A percentile compares a stretch with the other conserved stretches of the same genome.
These are phyloP conservation scores for Trematocara marginatum DNA, from an alignment of 2,113 vertebrate genomes.

Conservation along the genomic window DNA sequence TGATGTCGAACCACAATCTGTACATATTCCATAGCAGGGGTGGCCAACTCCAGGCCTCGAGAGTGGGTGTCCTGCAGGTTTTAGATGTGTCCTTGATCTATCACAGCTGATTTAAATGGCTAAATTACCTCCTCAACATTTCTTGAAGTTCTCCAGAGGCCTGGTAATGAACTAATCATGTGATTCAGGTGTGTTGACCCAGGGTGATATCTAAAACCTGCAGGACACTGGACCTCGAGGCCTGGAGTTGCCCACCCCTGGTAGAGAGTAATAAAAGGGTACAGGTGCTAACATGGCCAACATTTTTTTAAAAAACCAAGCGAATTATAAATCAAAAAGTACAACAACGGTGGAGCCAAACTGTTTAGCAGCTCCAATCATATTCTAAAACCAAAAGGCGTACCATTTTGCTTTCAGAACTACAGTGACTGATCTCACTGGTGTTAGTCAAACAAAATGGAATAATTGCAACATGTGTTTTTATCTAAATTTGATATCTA, in stretches of 20 bases:
- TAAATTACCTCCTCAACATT: background rate
- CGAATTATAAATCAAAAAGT: background rate
- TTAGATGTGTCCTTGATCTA: background rate
- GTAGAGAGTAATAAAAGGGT: background rate
- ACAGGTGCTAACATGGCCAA: background rate
- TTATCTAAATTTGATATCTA: background rate
- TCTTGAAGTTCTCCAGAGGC: background rate
- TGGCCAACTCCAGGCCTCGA: background rate
- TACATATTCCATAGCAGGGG: background rate
- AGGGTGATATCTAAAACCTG: background rate
- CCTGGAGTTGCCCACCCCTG: background rate
- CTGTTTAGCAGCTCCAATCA: background rate
- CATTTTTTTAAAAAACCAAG: background rate
- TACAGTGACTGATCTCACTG: background rate
- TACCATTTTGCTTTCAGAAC: background rate
- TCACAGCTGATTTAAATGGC: background rate
- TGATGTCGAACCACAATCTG: background rate
- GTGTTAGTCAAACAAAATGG: background rate
- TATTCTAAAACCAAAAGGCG: background rate
- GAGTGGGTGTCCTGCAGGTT: background rate
- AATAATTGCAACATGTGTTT: background rate
- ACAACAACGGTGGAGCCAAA: background rate
- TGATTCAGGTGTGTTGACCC: background rate
- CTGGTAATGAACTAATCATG: background rate
- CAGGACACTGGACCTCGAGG: background rate